These are phyloP conservation scores for Notarius quadriscutis DNA, from an alignment of 2,113 vertebrate species.

Conservation along the genomic window DNA sequence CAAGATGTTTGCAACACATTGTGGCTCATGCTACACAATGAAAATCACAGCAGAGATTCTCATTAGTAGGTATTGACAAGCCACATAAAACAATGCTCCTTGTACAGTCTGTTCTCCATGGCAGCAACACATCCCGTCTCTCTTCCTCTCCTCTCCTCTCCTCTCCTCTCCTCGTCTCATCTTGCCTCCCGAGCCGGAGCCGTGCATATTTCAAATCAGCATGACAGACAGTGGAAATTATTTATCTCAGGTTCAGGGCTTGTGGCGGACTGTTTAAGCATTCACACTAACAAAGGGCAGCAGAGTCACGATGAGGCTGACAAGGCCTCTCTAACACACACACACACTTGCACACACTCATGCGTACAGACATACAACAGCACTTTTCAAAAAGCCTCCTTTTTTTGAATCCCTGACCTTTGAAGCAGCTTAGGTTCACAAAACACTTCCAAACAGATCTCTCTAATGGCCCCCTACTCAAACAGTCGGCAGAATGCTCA, in stretches of 20 bases:
- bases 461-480: slow-evolving; percentile 80
- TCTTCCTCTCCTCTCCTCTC: slow-evolving; percentile 55
- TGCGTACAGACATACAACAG: slow-evolving; percentile 45
- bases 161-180: slow-evolving; percentile 58
- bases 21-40: slow-evolving; percentile 56
- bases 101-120: slow-evolving; percentile 50
- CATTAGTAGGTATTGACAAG: slow-evolving; percentile 75
- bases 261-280: slow-evolving; percentile 74
- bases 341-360: slow-evolving; percentile 10
- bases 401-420: slow-evolving; percentile 71
- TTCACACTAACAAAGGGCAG: slow-evolving; percentile 81
- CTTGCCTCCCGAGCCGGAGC: slow-evolving; percentile 47
- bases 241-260: slow-evolving; percentile 74
- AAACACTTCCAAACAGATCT: slow-evolving; percentile 80
- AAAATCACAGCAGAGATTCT: slow-evolving; percentile 74
- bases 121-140: slow-evolving; percentile 45
- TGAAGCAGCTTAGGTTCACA: slow-evolving; percentile 78
- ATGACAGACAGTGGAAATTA: slow-evolving; percentile 78
- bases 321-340: slow-evolving; percentile 62
- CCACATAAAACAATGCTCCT: slow-evolving; percentile 73
- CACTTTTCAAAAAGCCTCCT: slow-evolving; percentile 59
- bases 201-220: slow-evolving; percentile 75
- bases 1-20: slow-evolving; percentile 67
- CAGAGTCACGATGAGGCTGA: slow-evolving; percentile 71
- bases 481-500: slow-evolving; percentile 76